Evolutionary conservation across 2,888 invertebrate genomes (phyloP).

Genomic region (Axea sp.): DNA sequence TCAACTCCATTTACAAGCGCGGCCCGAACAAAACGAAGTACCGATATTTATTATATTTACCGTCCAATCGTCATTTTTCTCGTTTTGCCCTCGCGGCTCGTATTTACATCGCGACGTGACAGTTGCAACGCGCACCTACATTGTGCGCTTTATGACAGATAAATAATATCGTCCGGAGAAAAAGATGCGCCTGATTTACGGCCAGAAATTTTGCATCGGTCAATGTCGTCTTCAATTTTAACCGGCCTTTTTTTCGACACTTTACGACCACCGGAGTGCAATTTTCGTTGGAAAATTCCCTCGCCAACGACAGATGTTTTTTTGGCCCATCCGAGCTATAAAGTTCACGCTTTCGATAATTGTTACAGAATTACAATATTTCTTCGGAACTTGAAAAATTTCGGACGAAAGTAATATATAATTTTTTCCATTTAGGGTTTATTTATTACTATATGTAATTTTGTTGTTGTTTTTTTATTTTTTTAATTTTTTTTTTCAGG

Average conservation of each 20-base stretch:
- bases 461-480: too few relatives aligned
- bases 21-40: too few relatives aligned
- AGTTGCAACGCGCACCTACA: conserved; percentile 52
- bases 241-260: conserved; percentile 30
- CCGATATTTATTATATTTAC: conserved; percentile 19
- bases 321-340: conserved; percentile 11
- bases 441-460: too few relatives aligned
- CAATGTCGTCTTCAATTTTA: conserved; percentile 49
- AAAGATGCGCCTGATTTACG: conserved; percentile 54
- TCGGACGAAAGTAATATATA: too few relatives aligned
- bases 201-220: conserved; percentile 53
- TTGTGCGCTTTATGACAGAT: conserved; percentile 59
- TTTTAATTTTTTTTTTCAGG: too few relatives aligned
- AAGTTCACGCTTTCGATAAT: background rate
- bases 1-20: too few relatives aligned
- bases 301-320: conserved; percentile 21
- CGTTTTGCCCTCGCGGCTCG: conserved; percentile 25
- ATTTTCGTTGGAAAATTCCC: conserved; percentile 32
- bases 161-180: conserved; percentile 52
- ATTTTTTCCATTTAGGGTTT: too few relatives aligned
- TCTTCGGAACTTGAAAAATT: too few relatives aligned
- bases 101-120: conserved; percentile 47
- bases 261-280: conserved; percentile 19
- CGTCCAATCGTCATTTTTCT: conserved; percentile 29
- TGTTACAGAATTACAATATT: background rate